A percentile compares a stretch with the other conserved stretches of the same genome.
phyloP scores from a whole-genome alignment of 2,888 invertebrate species.

The Gymnosoma rotundatum region DNA sequence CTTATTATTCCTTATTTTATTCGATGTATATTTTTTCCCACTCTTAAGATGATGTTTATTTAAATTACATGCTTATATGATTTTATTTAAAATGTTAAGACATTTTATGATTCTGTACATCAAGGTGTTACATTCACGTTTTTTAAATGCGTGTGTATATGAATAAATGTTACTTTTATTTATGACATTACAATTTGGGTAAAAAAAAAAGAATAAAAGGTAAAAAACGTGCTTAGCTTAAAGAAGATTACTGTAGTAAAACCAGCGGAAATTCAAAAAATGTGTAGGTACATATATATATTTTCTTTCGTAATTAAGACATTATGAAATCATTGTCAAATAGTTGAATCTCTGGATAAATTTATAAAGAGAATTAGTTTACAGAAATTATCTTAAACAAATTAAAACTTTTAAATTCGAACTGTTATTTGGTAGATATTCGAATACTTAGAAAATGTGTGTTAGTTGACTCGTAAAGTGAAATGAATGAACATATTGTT shows the following conservation, averaged over 20 bases:
- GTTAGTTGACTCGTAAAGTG: too few species aligned
- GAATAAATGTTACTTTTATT: neutral
- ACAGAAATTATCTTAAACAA: too few species aligned
- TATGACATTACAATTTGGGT: too few species aligned
- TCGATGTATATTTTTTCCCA: conserved; percentile 3
- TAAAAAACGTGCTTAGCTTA: neutral
- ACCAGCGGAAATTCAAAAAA: too few species aligned
- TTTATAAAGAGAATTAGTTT: too few species aligned
- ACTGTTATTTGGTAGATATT: too few species aligned
- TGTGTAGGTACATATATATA: neutral
- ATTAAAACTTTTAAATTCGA: too few species aligned
- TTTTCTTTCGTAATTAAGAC: conserved; percentile 15
- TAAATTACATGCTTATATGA: conserved; percentile 61
- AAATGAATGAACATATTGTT: too few species aligned
- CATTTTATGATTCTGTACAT: conserved; percentile 35
- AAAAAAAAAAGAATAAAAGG: neutral
- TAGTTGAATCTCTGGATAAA: too few species aligned
- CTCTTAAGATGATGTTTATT: conserved; percentile 37
- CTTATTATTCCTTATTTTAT: conserved; percentile 7
- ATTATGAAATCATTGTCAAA: neutral
- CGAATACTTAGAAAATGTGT: too few species aligned
- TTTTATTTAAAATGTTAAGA: conserved; percentile 58
- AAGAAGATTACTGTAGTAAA: too few species aligned
- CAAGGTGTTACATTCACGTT: conserved; percentile 25
- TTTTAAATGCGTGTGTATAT: neutral